Evolutionary conservation across 2,797 vertebrate species (phyloP).

Genomic region (Gadopsis bispinosus): DNA sequence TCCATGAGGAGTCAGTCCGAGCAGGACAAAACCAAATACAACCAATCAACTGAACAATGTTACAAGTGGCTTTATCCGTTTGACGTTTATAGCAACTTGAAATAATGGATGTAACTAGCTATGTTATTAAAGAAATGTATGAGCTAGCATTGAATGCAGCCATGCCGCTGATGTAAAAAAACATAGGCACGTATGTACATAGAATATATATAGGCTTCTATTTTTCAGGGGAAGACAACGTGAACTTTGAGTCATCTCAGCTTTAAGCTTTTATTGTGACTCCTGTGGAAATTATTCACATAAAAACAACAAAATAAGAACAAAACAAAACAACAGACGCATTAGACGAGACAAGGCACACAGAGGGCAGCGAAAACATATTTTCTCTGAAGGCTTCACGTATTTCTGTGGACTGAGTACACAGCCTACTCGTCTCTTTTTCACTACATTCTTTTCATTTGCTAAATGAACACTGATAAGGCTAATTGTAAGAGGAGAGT

Average conservation of each 20-base stretch:
- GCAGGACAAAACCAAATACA: neutral
- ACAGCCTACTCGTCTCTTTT: conserved; percentile 2
- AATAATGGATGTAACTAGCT: conserved; percentile 12
- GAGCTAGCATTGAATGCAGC: neutral
- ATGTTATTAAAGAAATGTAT: conserved; percentile 4
- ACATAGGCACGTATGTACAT: neutral
- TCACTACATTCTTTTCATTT: neutral
- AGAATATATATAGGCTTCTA: neutral
- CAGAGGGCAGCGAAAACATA: conserved; percentile 7
- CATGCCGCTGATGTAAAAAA: neutral
- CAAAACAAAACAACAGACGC: conserved; percentile 23
- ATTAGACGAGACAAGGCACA: conserved; percentile 17
- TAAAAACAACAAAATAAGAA: conserved; percentile 29
- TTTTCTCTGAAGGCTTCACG: neutral
- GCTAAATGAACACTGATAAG: conserved; percentile 4
- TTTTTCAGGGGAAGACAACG: conserved; percentile 21
- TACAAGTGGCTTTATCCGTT: conserved; percentile 23
- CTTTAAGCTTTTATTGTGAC: conserved; percentile 24
- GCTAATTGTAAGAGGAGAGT: neutral
- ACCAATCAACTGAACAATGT: neutral
- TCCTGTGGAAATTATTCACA: conserved; percentile 31
- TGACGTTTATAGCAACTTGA: conserved; percentile 19
- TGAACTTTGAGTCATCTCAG: conserved; percentile 44
- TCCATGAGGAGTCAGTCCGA: too few relatives aligned
- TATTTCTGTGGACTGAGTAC: conserved; percentile 12